Conservation (phyloP, 2,113 vertebrate genomes). For the Macaca mulatta region DNA sequence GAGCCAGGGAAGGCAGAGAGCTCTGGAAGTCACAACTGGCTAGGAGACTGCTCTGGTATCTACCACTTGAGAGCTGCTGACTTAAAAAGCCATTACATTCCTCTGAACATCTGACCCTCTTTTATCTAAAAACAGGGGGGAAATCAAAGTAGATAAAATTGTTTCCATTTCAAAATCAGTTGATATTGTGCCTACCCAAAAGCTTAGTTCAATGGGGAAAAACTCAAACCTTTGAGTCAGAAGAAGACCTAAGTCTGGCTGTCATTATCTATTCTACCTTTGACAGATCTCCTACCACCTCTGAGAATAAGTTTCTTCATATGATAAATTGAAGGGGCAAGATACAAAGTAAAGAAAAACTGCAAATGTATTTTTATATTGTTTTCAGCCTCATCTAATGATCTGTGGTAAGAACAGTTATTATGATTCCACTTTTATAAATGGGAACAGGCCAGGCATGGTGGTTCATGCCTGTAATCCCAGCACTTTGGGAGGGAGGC, state of each 20-base stretch:
- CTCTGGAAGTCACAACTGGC: neutral
- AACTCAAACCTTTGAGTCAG: neutral
- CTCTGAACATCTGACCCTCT: neutral
- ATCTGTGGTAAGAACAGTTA: neutral
- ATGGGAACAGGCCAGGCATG: neutral
- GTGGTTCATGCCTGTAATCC: too few species aligned
- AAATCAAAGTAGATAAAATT: neutral
- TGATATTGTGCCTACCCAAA: neutral
- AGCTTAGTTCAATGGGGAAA: neutral
- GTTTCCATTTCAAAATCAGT: neutral
- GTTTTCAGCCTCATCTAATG: neutral
- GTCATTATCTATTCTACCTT: slow-evolving; percentile 1
- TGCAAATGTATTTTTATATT: neutral
- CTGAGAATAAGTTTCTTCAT: neutral
- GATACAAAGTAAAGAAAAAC: neutral
- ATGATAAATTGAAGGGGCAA: neutral
- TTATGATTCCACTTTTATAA: neutral
- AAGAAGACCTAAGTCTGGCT: neutral
- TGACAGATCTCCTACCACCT: neutral
- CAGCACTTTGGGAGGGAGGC: too few species aligned
- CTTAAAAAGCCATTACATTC: slow-evolving; percentile 14
- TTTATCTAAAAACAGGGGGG: neutral
- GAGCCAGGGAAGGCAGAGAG: neutral
- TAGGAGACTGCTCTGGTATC: neutral
- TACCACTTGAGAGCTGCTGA: neutral